Conservation (phyloP, 2,888 invertebrate genomes). For the Noctua janthina region DNA sequence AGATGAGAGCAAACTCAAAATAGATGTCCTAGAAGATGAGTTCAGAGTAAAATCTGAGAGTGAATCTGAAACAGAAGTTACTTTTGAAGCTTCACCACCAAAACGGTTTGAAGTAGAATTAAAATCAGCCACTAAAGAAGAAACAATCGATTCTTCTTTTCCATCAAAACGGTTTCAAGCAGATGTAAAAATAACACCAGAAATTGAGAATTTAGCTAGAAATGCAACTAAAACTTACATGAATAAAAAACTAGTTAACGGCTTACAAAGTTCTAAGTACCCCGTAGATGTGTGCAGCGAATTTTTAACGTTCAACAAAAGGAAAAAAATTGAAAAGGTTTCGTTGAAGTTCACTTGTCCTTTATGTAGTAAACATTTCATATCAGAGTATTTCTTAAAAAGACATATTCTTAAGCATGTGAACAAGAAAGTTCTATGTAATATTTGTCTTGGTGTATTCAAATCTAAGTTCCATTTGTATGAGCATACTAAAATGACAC, state of each 20-base stretch:
- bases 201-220: conserved; percentile 67
- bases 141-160: neutral
- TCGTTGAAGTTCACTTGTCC: conserved; percentile 78
- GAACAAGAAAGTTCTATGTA: conserved; percentile 73
- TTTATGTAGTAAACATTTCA: conserved; percentile 81
- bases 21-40: conserved; percentile 86
- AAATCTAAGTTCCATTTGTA: conserved; percentile 80
- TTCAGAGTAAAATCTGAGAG: conserved; percentile 80
- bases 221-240: conserved; percentile 73
- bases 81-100: neutral
- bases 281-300: conserved; percentile 78
- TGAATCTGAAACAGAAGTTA: conserved; percentile 69
- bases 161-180: neutral
- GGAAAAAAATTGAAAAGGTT: conserved; percentile 67
- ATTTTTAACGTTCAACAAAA: conserved; percentile 83
- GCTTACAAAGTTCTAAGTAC: conserved; percentile 65
- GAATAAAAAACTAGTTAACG: conserved; percentile 76
- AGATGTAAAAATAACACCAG: conserved; percentile 5
- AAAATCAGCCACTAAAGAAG: neutral
- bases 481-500: conserved; percentile 83
- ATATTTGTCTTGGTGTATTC: conserved; percentile 73
- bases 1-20: conserved; percentile 75
- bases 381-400: conserved; percentile 84
- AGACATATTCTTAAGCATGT: conserved; percentile 81
- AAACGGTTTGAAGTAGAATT: neutral